Percentiles rank a stretch among this genome's conserved stretches.
Conservation (phyloP, 1,140 invertebrate species). For the Oryzaephilus surinamensis region DNA sequence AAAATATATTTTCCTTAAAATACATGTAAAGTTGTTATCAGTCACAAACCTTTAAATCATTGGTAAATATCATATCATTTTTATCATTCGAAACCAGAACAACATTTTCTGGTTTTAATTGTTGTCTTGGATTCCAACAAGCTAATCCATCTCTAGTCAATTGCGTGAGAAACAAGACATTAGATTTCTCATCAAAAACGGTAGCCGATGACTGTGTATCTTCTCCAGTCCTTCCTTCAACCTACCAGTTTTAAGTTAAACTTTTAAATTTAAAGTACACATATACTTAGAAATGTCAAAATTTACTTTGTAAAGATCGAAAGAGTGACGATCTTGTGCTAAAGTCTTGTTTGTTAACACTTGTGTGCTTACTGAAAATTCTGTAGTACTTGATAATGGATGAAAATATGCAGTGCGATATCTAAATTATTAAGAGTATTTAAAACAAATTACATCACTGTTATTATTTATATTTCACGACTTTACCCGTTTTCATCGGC, state of each 20-base stretch:
- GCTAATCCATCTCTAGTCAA: slow-evolving; percentile 66
- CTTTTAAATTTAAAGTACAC: slow-evolving; percentile 49
- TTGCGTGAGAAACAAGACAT: slow-evolving; percentile 63
- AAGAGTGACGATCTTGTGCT: too few relatives aligned
- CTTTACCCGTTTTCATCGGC: slow-evolving; percentile 53
- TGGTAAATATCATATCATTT: slow-evolving; percentile 62
- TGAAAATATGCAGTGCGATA: slow-evolving; percentile 72
- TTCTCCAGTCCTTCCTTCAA: slow-evolving; percentile 60
- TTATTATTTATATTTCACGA: too few relatives aligned
- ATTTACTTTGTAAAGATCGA: too few relatives aligned
- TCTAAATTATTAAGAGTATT: too few relatives aligned
- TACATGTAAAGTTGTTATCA: too few relatives aligned
- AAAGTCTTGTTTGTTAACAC: too few relatives aligned
- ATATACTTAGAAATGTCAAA: slow-evolving; percentile 50
- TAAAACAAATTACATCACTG: too few relatives aligned
- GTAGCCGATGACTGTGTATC: too few relatives aligned
- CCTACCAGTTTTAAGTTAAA: slow-evolving; percentile 60
- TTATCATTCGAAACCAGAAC: slow-evolving; percentile 59
- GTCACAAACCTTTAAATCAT: slow-evolving; percentile 67
- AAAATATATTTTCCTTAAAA: too few relatives aligned
- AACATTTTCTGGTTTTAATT: slow-evolving; percentile 52
- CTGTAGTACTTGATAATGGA: slow-evolving; percentile 59
- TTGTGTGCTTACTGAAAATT: slow-evolving; percentile 58
- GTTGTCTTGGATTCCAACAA: slow-evolving; percentile 61
- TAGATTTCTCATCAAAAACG: slow-evolving; percentile 57